Base-by-base conservation (phyloP, 2,888 invertebrate genomes). In the Dusona sp. region DNA sequence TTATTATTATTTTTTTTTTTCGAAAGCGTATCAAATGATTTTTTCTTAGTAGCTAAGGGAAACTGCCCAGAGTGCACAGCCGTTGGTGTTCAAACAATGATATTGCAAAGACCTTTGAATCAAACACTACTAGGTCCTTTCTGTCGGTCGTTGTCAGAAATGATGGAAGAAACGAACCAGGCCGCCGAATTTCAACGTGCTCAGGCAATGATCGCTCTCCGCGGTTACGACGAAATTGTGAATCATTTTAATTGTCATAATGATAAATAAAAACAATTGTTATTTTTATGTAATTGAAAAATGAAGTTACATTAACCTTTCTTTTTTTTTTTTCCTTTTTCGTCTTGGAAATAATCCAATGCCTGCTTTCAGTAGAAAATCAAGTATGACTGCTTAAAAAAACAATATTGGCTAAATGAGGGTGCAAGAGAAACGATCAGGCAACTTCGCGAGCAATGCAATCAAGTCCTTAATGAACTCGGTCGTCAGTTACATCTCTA, bases 11-110 rank as follows among this genome's bases (percentile, higher is more conserved):
- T 33, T 4, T 33, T 33, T 2, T 33, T 33, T 33, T 33, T 33
- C 16, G 13, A 13, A 57, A 25, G 25, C 3, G 11, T 22, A 13
- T 4, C 13, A 22, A 2, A 36, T 4, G 42, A 8, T 13, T 51
- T 33, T 64, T 16, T 61, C 38, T 16, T 25, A 25, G 6, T 8
- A 81, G 68, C 11, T 25, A 54, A 51, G 0, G 45, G 75, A 19
- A 19, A 54, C n/a, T 85, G 85, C 22, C 74, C 79, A 29, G 74
- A 79, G 22, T 85, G 85, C 79, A 45, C 68, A 48, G 2, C 78
- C 0, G n/a, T 36, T 8, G 51, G 29, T 13, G 45, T 75, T 8
- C 22, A 13, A 11, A 68, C 74, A 19, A 51, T 85, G 25, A 3
- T 45, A n/a, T 45, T 85, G 22, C 9, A 42, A 29, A 70, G n/a